A percentile compares a stretch with the other conserved stretches of the same genome.
These are phyloP conservation scores for Chrysina gloriosa DNA, from an alignment of 2,888 invertebrate genomes.

Conservation along the genomic window DNA sequence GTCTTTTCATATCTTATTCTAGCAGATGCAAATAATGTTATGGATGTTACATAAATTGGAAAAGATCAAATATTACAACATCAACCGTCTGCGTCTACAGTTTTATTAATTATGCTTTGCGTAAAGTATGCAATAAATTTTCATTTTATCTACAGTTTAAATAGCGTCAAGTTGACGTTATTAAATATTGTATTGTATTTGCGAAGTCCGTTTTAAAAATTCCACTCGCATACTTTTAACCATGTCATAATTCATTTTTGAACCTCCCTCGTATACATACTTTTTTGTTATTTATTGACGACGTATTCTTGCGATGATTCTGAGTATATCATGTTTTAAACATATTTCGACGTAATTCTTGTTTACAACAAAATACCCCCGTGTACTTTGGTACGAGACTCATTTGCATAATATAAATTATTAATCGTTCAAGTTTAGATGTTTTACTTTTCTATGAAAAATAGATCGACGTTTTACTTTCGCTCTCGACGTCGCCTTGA, in stretches of 20 bases:
- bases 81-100: not conserved
- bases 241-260: not conserved
- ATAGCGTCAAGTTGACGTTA: conserved; percentile 26
- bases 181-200: conserved; percentile 24
- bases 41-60: conserved; percentile 15
- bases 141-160: conserved; percentile 19
- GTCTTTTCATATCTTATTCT: not conserved
- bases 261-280: not conserved
- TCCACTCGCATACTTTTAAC: not conserved
- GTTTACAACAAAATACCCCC: not conserved
- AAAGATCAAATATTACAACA: conserved; percentile 32
- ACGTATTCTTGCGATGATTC: not conserved
- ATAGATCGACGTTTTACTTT: conserved; percentile 17
- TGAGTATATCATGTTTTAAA: not conserved
- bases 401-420: conserved; percentile 17
- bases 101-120: not conserved
- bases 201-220: not conserved
- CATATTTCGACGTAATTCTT: not conserved
- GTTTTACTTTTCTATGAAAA: conserved; percentile 20
- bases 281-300: not conserved
- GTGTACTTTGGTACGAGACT: not conserved
- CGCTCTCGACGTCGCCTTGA: conserved; percentile 26
- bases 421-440: not conserved
- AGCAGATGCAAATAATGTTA: not conserved
- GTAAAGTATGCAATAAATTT: conserved; percentile 11